A percentile compares a stretch with the other conserved stretches of the same genome.
Evolutionary conservation across 1,140 invertebrate genomes (phyloP).

Genomic region (Eufriesea mexicana): DNA sequence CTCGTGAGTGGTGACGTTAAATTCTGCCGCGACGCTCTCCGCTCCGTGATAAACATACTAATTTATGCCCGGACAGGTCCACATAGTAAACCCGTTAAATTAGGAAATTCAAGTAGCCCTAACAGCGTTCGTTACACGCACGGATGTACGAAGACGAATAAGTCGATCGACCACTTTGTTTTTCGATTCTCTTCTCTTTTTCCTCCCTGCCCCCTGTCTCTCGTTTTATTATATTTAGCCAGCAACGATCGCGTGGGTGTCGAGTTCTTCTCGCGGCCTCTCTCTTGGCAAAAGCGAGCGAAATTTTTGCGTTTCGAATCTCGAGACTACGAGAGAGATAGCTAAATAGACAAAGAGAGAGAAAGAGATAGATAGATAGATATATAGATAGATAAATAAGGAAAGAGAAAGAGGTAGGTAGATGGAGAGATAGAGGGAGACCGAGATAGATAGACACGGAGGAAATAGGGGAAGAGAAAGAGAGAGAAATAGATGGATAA

Average conservation of each 20-base stretch:
- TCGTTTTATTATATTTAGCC: not conserved
- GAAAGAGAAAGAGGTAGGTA: too few species aligned
- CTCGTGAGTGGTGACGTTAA: constrained; percentile 43
- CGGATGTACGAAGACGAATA: not conserved
- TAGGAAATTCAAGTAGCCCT: constrained; percentile 48
- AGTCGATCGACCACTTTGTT: constrained; percentile 11
- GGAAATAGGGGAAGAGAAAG: too few species aligned
- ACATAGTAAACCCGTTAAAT: constrained; percentile 42
- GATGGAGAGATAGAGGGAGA: too few species aligned
- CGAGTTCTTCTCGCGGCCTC: not conserved
- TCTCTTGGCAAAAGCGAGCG: too few species aligned
- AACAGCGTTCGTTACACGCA: not conserved
- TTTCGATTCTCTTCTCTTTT: not conserved
- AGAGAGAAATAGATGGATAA: too few species aligned
- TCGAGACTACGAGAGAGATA: too few species aligned
- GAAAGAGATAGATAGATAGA: too few species aligned
- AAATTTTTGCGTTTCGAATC: too few species aligned
- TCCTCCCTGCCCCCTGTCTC: not conserved
- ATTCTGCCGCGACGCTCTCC: constrained; percentile 29
- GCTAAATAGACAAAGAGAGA: too few species aligned
- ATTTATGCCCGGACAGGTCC: constrained; percentile 31
- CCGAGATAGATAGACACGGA: too few species aligned
- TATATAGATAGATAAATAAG: too few species aligned
- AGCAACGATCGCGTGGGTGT: not conserved
- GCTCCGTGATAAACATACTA: constrained; percentile 31